Conservation (phyloP, 2,888 invertebrate genomes). For the Callyntrura sp. region DNA sequence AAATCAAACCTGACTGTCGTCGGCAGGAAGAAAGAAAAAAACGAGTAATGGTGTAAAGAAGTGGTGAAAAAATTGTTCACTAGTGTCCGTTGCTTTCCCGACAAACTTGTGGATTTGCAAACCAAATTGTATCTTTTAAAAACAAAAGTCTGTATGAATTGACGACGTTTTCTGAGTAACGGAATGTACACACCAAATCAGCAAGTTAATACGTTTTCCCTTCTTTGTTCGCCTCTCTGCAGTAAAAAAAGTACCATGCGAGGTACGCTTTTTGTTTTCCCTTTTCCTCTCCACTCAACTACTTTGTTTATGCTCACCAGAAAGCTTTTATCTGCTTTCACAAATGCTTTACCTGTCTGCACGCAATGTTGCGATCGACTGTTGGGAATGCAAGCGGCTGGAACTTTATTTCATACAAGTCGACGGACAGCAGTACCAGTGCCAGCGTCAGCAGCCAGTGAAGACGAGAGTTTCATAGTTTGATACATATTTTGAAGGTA, state of each 20-base stretch:
- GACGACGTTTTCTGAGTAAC: background rate
- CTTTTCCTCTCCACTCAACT: background rate
- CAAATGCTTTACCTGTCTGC: constrained; percentile 73
- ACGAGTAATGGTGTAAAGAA: background rate
- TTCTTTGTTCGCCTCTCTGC: constrained; percentile 4
- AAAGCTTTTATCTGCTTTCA: constrained; percentile 26
- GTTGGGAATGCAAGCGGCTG: constrained; percentile 78
- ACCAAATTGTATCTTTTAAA: background rate
- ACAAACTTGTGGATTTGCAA: constrained; percentile 12
- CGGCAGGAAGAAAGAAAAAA: background rate
- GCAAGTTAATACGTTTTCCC: background rate
- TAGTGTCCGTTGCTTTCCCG: background rate
- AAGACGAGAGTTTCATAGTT: constrained; percentile 10
- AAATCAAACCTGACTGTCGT: background rate
- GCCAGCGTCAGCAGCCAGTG: background rate
- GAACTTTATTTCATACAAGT: constrained; percentile 64
- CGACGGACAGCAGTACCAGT: background rate
- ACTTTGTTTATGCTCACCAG: constrained; percentile 4
- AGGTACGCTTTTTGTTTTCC: background rate
- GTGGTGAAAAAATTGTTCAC: background rate
- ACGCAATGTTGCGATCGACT: constrained; percentile 79
- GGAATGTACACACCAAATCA: background rate
- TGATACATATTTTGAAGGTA: constrained; percentile 2
- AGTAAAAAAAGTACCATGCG: background rate
- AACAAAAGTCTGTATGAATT: background rate